Conservation (phyloP, 2,888 invertebrate species). For the Leucoma salicis region DNA sequence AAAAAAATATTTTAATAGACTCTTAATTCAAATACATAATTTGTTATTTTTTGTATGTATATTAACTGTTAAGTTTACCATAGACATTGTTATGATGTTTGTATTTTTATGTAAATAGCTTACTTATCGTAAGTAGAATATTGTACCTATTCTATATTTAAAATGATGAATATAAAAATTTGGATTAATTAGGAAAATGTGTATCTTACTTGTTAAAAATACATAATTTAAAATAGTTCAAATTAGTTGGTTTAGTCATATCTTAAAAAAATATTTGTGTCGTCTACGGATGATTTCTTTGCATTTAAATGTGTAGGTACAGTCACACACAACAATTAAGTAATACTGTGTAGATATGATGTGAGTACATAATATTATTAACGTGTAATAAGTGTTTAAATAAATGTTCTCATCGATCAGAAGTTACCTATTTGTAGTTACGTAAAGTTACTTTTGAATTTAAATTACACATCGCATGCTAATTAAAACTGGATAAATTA, state of each 20-base stretch:
- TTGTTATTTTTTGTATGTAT: conserved; percentile 45
- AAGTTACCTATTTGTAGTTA: conserved; percentile 5
- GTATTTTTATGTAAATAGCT: conserved; percentile 78
- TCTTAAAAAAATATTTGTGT: conserved; percentile 40
- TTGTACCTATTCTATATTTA: conserved; percentile 48
- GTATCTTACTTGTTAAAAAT: conserved; percentile 43
- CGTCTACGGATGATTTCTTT: conserved; percentile 37
- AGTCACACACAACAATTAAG: conserved; percentile 28
- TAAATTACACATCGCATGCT: too few relatives aligned
- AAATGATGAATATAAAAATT: conserved; percentile 47
- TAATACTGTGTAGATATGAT: conserved; percentile 13
- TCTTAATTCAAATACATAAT: conserved; percentile 18
- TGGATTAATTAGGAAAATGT: conserved; percentile 58
- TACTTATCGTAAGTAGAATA: conserved; percentile 57
- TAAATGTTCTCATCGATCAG: not conserved
- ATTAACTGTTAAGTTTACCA: conserved; percentile 75
- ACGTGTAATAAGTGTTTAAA: conserved; percentile 17
- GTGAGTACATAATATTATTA: conserved; percentile 4
- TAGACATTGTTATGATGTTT: conserved; percentile 73
- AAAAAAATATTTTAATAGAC: conserved; percentile 20
- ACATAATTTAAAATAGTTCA: conserved; percentile 59
- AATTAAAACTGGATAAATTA: too few relatives aligned
- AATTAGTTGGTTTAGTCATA: conserved; percentile 61
- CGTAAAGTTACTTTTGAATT: conserved; percentile 20
- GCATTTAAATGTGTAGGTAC: conserved; percentile 58